phyloP scores from a whole-genome alignment of 2,113 vertebrate species.

The Hyperopisus bebe region DNA sequence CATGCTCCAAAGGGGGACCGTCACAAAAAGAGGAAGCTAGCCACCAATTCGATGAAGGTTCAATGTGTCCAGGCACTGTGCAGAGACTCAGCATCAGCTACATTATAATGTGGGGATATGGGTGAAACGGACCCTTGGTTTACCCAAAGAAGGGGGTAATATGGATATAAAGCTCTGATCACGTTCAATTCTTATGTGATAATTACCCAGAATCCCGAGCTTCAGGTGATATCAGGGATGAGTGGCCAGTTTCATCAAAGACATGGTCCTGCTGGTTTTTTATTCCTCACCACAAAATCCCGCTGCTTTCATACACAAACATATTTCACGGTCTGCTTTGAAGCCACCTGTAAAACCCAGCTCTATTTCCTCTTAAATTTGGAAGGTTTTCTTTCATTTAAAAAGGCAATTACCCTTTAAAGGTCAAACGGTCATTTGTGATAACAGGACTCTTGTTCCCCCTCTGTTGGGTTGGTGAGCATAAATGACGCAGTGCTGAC shows the following conservation, averaged over 20 bases:
- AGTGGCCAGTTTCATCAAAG: not conserved
- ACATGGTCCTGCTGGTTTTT: not conserved
- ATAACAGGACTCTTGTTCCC: constrained; percentile 43
- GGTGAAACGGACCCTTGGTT: not conserved
- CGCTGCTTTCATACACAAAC: constrained; percentile 40
- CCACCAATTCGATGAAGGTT: not conserved
- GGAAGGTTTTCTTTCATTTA: constrained; percentile 52
- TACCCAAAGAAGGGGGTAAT: too few species aligned
- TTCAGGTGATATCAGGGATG: not conserved
- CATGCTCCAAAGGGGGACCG: not conserved
- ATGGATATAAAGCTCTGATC: not conserved
- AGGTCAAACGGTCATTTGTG: constrained; percentile 57
- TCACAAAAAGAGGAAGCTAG: not conserved
- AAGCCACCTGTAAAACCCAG: constrained; percentile 47
- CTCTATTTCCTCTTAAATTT: constrained; percentile 44
- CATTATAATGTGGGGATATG: not conserved
- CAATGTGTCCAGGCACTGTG: not conserved
- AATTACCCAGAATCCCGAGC: not conserved
- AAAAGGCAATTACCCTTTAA: constrained; percentile 66
- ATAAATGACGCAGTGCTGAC: constrained; percentile 46
- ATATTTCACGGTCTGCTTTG: constrained; percentile 55
- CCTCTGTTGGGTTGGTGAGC: constrained; percentile 37
- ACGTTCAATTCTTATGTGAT: not conserved
- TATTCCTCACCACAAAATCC: not conserved
- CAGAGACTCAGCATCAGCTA: not conserved